These are phyloP conservation scores for Drosophila atripex DNA, from an alignment of 2,888 invertebrate genomes.

Conservation along the genomic window DNA sequence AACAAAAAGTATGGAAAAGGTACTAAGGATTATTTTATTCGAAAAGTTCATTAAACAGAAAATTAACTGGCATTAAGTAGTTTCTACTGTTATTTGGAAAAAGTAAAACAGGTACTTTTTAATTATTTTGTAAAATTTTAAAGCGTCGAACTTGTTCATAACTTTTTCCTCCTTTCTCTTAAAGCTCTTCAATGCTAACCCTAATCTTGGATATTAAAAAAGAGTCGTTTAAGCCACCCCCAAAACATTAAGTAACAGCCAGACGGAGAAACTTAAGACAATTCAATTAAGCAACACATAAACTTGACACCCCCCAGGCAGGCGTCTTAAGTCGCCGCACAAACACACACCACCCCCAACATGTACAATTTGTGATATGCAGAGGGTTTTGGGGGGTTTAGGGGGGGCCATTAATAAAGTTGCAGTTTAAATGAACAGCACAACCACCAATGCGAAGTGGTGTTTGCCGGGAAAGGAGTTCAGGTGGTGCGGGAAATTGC, in stretches of 20 bases:
- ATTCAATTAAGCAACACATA: slow-evolving; percentile 76
- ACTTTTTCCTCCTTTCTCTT: neutral
- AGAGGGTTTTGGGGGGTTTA: slow-evolving; percentile 14
- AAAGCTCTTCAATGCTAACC: slow-evolving; percentile 7
- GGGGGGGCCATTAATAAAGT: slow-evolving; percentile 64
- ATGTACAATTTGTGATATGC: neutral
- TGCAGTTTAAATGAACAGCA: slow-evolving; percentile 70
- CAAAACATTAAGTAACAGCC: slow-evolving; percentile 28
- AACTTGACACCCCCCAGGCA: slow-evolving; percentile 62
- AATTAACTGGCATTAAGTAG: slow-evolving; percentile 51
- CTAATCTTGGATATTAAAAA: slow-evolving; percentile 4
- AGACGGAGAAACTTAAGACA: slow-evolving; percentile 60
- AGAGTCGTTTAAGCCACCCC: slow-evolving; percentile 25
- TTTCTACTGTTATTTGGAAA: slow-evolving; percentile 1
- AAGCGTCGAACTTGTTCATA: neutral
- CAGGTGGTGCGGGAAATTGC: slow-evolving; percentile 37
- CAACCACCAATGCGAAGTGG: slow-evolving; percentile 38
- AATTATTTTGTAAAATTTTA: neutral
- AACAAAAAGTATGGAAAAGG: neutral
- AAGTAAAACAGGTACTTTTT: slow-evolving; percentile 6
- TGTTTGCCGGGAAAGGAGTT: neutral
- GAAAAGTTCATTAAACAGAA: slow-evolving; percentile 57
- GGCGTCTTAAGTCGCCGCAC: slow-evolving; percentile 25
- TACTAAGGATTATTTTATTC: slow-evolving; percentile 16
- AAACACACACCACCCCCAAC: slow-evolving; percentile 3